These are phyloP conservation scores for Bothrops alternatus DNA, from an alignment of 2,797 vertebrate genomes.

Conservation along the genomic window DNA sequence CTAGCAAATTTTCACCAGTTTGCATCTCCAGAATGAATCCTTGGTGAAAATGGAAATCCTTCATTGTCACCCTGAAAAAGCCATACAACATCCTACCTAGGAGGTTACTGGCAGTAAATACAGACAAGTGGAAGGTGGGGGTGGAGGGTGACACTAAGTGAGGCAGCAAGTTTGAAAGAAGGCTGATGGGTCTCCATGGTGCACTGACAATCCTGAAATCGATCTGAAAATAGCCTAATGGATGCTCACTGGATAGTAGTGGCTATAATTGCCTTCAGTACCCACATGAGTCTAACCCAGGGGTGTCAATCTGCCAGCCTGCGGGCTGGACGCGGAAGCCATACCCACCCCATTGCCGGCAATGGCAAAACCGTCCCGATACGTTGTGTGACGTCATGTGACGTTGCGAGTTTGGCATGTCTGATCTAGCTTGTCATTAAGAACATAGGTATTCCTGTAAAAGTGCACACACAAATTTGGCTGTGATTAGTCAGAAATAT, in stretches of 20 bases:
- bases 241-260: background rate
- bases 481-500: background rate
- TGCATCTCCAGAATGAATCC: background rate
- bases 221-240: background rate
- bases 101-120: background rate
- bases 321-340: no score
- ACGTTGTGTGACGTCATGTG: no score
- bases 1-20: background rate
- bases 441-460: background rate
- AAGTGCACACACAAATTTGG: background rate
- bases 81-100: background rate
- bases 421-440: background rate
- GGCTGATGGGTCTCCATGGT: background rate
- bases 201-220: background rate
- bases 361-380: no score
- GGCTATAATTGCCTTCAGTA: background rate
- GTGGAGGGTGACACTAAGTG: background rate
- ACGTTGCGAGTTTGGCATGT: no score
- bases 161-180: background rate
- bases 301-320: no score
- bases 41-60: background rate
- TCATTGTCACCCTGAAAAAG: background rate
- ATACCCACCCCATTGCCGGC: no score
- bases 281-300: background rate
- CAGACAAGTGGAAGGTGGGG: no score